Base-by-base conservation (phyloP, 1,140 invertebrate genomes). In the Halictus rubicundus region DNA sequence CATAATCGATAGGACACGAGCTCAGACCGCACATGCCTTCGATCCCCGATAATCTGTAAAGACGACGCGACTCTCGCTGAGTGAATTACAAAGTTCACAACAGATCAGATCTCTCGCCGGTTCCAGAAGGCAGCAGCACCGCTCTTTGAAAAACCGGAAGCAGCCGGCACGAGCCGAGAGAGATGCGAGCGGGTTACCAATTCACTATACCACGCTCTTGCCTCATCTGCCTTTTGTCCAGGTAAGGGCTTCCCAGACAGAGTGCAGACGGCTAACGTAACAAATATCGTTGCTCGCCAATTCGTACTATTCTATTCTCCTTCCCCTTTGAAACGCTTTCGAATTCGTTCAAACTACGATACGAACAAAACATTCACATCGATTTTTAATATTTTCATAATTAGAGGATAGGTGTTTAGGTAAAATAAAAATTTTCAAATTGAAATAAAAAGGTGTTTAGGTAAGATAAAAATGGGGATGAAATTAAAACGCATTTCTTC, bases 121-220 rank as follows among this genome's bases (percentile, higher is more conserved):
- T 12, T 54, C 70, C 84, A 82, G 83, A 85, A 86, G 84, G 84
- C 80, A 52, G 49, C 49, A 86, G 83, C 71, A 57, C 46, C 60
- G 60, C 80, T 32, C 32, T 81, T 82, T 78, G 80, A 81, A 83
- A 81, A 87, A 89, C 89, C 88, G 88, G 89, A 90, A 90, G 72
- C 89, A 90, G 89, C 89, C 89, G 89, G 89, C 89, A 87, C 88
- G 87, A 89, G 86, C 69, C 74, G 60, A 61, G 87, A 61, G 87
- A 88, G 86, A 88, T 85, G 82, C 76, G 86, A 87, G 73, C 65
- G 82, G 86, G 69, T 88, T 88, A 83, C 81, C 81, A 83, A 88
- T 85, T 73, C 82, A 78, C 64, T n/a, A 21, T 71, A 54, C 65
- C 54, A n/a, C n/a, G n/a, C 61, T 70, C 27, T 61, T 65, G 80